A percentile compares a stretch with the other conserved stretches of the same genome.
Evolutionary conservation across 1,140 invertebrate species (phyloP).

Genomic region (Leptestheria dahalacensis): DNA sequence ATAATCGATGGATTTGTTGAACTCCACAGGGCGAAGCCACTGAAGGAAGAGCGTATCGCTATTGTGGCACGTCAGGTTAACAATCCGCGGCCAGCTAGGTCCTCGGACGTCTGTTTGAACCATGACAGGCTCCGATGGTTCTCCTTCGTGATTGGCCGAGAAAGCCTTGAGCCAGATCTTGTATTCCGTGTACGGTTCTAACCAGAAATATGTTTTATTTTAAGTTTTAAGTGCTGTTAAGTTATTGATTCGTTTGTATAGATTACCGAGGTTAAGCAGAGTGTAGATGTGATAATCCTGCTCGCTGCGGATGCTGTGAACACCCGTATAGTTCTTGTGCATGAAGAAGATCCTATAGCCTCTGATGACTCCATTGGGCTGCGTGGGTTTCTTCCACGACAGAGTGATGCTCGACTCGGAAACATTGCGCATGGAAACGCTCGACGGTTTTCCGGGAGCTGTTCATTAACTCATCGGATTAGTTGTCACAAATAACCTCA

Average conservation of each 20-base stretch:
- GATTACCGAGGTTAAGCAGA: constrained; percentile 39
- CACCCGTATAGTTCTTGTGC: constrained; percentile 46
- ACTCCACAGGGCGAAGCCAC: constrained; percentile 57
- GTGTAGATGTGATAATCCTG: constrained; percentile 14
- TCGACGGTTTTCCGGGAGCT: constrained; percentile 68
- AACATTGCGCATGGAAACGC: constrained; percentile 55
- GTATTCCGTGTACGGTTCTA: constrained; percentile 65
- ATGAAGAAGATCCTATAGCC: constrained; percentile 56
- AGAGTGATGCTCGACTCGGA: constrained; percentile 58
- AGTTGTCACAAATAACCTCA: too few relatives aligned
- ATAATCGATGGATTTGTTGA: constrained; percentile 56
- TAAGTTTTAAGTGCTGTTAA: neutral
- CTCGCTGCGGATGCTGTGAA: constrained; percentile 24
- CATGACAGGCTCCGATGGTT: constrained; percentile 49
- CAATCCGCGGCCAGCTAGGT: constrained; percentile 56
- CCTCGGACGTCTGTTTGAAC: constrained; percentile 63
- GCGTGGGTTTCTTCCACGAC: constrained; percentile 57
- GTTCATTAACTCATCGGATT: constrained; percentile 24
- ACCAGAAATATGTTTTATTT: constrained; percentile 16
- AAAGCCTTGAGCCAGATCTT: constrained; percentile 70
- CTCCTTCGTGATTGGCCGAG: constrained; percentile 52
- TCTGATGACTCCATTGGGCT: constrained; percentile 48
- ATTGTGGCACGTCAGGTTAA: constrained; percentile 64
- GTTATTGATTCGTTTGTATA: too few relatives aligned
- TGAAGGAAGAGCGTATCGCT: constrained; percentile 59